These are phyloP conservation scores for Anthophora plumipes DNA, from an alignment of 2,888 invertebrate genomes.

Conservation along the genomic window DNA sequence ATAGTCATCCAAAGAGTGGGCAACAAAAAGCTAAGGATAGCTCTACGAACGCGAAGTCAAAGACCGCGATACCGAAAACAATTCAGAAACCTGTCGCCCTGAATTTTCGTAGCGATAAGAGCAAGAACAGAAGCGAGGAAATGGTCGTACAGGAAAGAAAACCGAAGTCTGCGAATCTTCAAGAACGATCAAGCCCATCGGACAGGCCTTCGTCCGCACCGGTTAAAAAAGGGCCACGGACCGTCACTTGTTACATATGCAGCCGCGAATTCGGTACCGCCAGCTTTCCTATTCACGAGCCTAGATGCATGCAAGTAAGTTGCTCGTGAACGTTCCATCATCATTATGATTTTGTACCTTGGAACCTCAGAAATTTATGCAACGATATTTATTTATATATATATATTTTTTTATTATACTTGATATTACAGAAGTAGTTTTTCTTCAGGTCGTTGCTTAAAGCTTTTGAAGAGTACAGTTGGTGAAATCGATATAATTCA, in stretches of 20 bases:
- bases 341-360: background rate
- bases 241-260: slow-evolving; percentile 88
- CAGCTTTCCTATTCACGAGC: slow-evolving; percentile 88
- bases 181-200: slow-evolving; percentile 5
- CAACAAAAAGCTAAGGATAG: slow-evolving; percentile 69
- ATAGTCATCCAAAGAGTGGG: slow-evolving; percentile 85
- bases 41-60: slow-evolving; percentile 34
- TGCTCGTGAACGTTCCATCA: background rate
- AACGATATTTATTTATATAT: background rate
- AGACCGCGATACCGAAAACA: slow-evolving; percentile 82
- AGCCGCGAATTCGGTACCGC: slow-evolving; percentile 89
- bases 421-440: background rate
- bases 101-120: slow-evolving; percentile 82
- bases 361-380: background rate
- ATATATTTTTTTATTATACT: background rate
- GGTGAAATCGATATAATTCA: too few relatives aligned
- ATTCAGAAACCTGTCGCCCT: slow-evolving; percentile 86
- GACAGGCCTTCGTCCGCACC: slow-evolving; percentile 55
- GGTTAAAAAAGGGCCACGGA: slow-evolving; percentile 74
- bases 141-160: slow-evolving; percentile 18
- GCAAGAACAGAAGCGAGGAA: slow-evolving; percentile 60
- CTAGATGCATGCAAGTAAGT: slow-evolving; percentile 87
- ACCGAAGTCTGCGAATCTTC: slow-evolving; percentile 2
- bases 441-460: background rate
- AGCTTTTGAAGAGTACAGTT: too few relatives aligned